Percentiles rank a stretch among this genome's conserved stretches.
Evolutionary conservation across 2,888 invertebrate species (phyloP).

Genomic region (Alcis repandata): DNA sequence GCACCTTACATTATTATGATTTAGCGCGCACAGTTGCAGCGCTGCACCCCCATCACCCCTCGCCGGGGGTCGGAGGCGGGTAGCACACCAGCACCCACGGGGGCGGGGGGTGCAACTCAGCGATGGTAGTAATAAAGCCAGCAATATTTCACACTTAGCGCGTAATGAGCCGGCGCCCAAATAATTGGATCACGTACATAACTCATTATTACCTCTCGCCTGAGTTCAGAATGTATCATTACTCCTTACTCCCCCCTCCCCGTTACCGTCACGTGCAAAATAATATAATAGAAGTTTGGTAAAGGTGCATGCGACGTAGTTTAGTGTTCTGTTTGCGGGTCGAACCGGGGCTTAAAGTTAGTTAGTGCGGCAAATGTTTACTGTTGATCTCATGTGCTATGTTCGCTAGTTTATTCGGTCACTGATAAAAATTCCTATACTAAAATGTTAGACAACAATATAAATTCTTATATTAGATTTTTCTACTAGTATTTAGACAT

Average conservation of each 20-base stretch:
- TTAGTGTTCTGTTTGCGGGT: conserved; percentile 45
- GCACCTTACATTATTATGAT: conserved; percentile 83
- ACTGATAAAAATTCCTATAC: background rate
- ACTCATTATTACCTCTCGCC: conserved; percentile 87
- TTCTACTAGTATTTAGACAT: no score
- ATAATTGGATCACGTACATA: conserved; percentile 88
- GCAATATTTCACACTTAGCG: conserved; percentile 87
- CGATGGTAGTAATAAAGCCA: conserved; percentile 83
- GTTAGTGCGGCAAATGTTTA: conserved; percentile 37
- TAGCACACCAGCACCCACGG: conserved; percentile 13
- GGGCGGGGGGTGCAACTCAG: conserved; percentile 61
- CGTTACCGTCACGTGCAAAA: conserved; percentile 43
- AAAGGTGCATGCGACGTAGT: conserved; percentile 54
- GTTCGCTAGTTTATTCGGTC: background rate
- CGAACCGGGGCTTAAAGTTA: conserved; percentile 28
- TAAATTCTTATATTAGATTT: no score
- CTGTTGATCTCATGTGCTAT: conserved; percentile 12
- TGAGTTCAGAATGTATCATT: conserved; percentile 85
- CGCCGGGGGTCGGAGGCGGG: conserved; percentile 20
- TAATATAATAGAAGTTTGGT: conserved; percentile 61
- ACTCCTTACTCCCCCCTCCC: conserved; percentile 54
- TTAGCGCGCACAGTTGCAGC: conserved; percentile 80
- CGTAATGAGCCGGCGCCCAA: conserved; percentile 87
- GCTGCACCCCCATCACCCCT: conserved; percentile 63
- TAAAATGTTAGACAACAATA: no score